Evolutionary conservation across 2,797 vertebrate species (phyloP).

Genomic region (Etheostoma nigrum): DNA sequence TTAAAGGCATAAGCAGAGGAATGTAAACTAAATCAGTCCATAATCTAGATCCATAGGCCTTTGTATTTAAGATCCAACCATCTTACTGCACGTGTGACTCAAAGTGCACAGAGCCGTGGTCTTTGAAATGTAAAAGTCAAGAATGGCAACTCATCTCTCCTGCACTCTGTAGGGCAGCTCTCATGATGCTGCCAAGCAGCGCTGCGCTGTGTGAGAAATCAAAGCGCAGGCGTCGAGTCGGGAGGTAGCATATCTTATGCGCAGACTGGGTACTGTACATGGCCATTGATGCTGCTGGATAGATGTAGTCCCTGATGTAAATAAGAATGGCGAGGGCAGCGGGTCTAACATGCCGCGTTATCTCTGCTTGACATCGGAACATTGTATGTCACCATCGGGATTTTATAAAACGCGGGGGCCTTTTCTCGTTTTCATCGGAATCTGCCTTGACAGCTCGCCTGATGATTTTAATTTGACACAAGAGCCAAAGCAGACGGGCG

Average conservation of each 20-base stretch:
- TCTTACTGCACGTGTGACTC: not conserved
- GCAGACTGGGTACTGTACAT: conserved; percentile 82
- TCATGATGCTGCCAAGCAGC: conserved; percentile 75
- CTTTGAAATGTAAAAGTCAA: conserved; percentile 10
- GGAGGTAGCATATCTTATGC: conserved; percentile 76
- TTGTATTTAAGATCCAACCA: conserved; percentile 21
- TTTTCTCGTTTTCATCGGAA: conserved; percentile 51
- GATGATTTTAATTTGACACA: conserved; percentile 79
- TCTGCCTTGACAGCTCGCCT: conserved; percentile 69
- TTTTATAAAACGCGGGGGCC: conserved; percentile 46
- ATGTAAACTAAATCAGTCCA: not conserved
- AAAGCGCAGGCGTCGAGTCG: conserved; percentile 86
- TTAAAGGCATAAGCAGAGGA: conserved; percentile 1
- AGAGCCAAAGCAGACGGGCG: conserved; percentile 78
- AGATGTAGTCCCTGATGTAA: conserved; percentile 79
- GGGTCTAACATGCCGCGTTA: conserved; percentile 63
- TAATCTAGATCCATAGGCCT: conserved; percentile 20
- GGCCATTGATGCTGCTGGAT: conserved; percentile 83
- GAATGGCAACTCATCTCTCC: conserved; percentile 32
- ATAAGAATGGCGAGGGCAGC: conserved; percentile 80
- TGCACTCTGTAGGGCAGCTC: conserved; percentile 59
- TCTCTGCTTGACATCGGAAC: conserved; percentile 74
- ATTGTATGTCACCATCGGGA: conserved; percentile 56
- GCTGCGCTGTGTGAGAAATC: conserved; percentile 78
- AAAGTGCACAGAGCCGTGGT: conserved; percentile 4